Evolutionary conservation across 2,113 vertebrate species (phyloP), one percentile per base, ranked within the genome.

Genomic region (Hippolais icterina): DNA sequence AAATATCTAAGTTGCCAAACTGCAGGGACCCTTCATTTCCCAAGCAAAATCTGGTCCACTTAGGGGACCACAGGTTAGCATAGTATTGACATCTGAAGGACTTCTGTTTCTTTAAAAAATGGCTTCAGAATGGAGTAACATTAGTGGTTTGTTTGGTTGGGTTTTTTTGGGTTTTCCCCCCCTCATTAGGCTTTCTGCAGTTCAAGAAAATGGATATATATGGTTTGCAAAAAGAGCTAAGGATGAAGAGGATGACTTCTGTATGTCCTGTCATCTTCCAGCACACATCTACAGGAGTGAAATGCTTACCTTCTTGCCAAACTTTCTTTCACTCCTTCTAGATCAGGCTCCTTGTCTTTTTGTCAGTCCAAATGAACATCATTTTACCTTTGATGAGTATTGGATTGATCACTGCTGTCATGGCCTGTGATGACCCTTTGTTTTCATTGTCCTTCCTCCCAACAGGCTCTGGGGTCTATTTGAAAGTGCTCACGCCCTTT

Each of bases 11-110:
- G 94, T 91, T 87, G 83, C 63, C 1, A 21, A 96, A 82, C 60
- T 93, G 72, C 90, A 89, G 65, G 86, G 75, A 96, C 91, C 66
- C 66, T 81, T 96, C 70, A 46, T 91, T 96, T 94, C 77, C 63
- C 46, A 56, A 64, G 71, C 14, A 63, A 69, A 89, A 91, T 29
- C 41, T 69, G 41, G 64, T 56, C 68, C 39, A 52, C 54, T 53
- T 47, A 65, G 47, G 46, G 72, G 56, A 89, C 82, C 19, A 50
- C 54, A 79, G 90, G 64, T 69, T 68, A 90, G 70, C 31, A 5
- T 59, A 78, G 57, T 50, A 53, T 77, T 92, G 80, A 80, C 50
- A 66, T 93, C 71, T 41, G 35, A 91, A 57, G 71, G 71, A 75
- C 56, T 94, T 70, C 89, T 92, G 56, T 92, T 93, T 71, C 60